Conservation (phyloP, 2,888 invertebrate species). For the Calameuta idolon region DNA sequence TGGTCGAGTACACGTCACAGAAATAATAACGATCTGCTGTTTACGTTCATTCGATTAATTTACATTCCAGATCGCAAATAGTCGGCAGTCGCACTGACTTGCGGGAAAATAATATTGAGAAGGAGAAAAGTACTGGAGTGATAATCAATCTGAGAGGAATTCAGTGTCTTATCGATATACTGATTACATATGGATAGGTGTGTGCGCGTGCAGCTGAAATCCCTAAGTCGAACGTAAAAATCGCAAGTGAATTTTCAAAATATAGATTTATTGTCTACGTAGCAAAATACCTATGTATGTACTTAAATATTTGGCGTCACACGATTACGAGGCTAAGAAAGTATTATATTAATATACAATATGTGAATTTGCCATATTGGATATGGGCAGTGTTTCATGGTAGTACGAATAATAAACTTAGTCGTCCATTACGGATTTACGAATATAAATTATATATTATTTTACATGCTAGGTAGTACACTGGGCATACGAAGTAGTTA, state of each 20-base stretch:
- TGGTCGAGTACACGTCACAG: too few species aligned
- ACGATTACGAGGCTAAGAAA: slow-evolving; percentile 59
- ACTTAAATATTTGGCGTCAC: slow-evolving; percentile 66
- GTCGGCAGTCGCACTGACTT: neutral
- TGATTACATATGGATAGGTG: neutral
- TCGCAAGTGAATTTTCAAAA: slow-evolving; percentile 41
- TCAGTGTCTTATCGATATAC: neutral
- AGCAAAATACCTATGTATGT: slow-evolving; percentile 63
- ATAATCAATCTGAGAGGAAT: neutral
- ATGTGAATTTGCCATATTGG: slow-evolving; percentile 58
- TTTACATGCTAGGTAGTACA: slow-evolving; percentile 56
- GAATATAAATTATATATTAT: slow-evolving; percentile 49
- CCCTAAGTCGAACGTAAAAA: neutral
- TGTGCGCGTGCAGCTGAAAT: slow-evolving; percentile 18
- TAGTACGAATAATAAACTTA: slow-evolving; percentile 51
- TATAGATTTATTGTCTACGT: slow-evolving; percentile 63
- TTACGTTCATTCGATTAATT: too few species aligned
- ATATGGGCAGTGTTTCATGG: slow-evolving; percentile 61
- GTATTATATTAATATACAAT: slow-evolving; percentile 61
- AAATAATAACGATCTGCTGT: too few species aligned
- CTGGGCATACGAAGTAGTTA: slow-evolving; percentile 35
- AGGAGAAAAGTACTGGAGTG: neutral
- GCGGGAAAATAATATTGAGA: neutral
- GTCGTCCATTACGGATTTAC: slow-evolving; percentile 35
- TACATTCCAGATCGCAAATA: neutral